These are phyloP conservation scores for Cephalopterus ornatus DNA, from an alignment of 2,113 vertebrate species.

Conservation along the genomic window DNA sequence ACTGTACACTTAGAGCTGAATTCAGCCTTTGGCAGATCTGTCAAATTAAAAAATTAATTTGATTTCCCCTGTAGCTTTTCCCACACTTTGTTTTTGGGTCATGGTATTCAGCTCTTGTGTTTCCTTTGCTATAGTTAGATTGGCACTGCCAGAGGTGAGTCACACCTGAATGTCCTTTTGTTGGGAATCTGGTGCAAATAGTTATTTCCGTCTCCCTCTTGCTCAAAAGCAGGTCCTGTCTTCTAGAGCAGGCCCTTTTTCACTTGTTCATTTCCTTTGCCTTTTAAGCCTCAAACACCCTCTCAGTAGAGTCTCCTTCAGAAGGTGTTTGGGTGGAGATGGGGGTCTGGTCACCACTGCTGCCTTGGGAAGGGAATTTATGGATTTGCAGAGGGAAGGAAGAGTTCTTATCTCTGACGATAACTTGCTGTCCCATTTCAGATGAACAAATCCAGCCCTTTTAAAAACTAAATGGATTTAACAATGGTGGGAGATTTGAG, in stretches of 20 bases:
- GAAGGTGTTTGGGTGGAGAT: not conserved
- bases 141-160: not conserved
- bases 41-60: not conserved
- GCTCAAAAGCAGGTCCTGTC: not conserved
- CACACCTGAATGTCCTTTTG: not conserved
- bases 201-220: not conserved
- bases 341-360: not conserved
- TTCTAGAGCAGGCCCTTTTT: not conserved
- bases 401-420: not conserved
- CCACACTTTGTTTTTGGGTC: not conserved
- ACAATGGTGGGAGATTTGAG: rapidly evolving
- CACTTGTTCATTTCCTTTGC: not conserved
- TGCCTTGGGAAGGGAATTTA: not conserved
- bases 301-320: not conserved
- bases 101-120: not conserved
- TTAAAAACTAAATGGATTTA: not conserved
- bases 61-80: not conserved
- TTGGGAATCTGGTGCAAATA: not conserved
- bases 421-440: not conserved
- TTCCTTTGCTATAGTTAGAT: not conserved
- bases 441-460: not conserved
- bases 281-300: not conserved
- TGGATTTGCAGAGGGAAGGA: not conserved
- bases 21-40: not conserved
- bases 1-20: not conserved